These are phyloP conservation scores for Lasioglossum baleicum DNA, from an alignment of 1,140 invertebrate species.

Conservation along the genomic window DNA sequence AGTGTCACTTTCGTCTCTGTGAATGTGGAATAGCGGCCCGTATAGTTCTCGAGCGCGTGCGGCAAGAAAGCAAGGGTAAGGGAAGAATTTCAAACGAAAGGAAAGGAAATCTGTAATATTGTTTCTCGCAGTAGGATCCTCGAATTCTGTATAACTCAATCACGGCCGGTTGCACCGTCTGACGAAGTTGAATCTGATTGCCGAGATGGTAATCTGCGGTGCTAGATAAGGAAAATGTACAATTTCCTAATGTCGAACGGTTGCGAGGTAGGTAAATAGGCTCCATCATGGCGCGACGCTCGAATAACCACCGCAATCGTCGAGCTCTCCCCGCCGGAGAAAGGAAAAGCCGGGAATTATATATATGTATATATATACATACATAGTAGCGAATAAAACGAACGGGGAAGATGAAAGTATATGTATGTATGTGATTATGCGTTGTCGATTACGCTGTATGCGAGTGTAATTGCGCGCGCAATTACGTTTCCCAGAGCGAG, in stretches of 20 bases:
- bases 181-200: neutral
- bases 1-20: no score
- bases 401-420: slow-evolving; percentile 28
- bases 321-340: neutral
- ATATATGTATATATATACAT: no score
- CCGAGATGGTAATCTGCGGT: slow-evolving; percentile 3
- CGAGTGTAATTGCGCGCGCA: slow-evolving; percentile 24
- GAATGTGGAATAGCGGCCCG: no score
- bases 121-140: neutral
- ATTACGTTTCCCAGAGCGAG: slow-evolving; percentile 29
- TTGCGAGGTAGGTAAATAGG: slow-evolving; percentile 1
- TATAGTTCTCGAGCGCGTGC: neutral
- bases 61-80: neutral
- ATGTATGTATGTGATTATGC: slow-evolving; percentile 1
- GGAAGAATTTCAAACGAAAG: neutral
- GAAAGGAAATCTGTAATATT: neutral
- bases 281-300: slow-evolving; percentile 15
- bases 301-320: slow-evolving; percentile 26
- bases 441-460: slow-evolving; percentile 29
- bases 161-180: neutral
- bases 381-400: slow-evolving; percentile 25
- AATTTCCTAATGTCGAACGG: slow-evolving; percentile 11
- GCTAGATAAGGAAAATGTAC: neutral
- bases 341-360: slow-evolving; percentile 22
- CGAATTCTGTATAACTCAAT: slow-evolving; percentile 3